A percentile compares a stretch with the other conserved stretches of the same genome.
Evolutionary conservation across 1,140 invertebrate genomes (phyloP).

Genomic region (Drosophila ananassae): DNA sequence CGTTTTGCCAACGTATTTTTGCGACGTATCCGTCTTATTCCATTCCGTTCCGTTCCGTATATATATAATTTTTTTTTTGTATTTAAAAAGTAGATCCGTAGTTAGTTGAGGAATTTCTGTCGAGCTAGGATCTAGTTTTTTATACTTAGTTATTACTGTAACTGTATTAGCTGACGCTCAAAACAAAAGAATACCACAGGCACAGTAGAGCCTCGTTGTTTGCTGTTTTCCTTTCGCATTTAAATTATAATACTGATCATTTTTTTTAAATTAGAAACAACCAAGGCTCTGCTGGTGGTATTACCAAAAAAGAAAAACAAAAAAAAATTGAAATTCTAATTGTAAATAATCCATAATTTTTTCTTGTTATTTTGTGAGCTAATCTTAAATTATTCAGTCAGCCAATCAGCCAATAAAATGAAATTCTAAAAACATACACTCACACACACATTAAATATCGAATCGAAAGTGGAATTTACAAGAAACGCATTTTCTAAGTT

Average conservation of each 20-base stretch:
- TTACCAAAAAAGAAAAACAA: not conserved
- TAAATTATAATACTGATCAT: too few species aligned
- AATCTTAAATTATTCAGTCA: slow-evolving; percentile 26
- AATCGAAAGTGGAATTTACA: slow-evolving; percentile 36
- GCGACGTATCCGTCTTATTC: slow-evolving; percentile 33
- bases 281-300: not conserved
- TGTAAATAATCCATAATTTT: slow-evolving; percentile 32
- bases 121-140: slow-evolving; percentile 21
- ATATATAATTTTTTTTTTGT: slow-evolving; percentile 20
- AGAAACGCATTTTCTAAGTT: slow-evolving; percentile 53
- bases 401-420: slow-evolving; percentile 27
- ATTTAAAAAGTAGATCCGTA: slow-evolving; percentile 29
- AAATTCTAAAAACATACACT: slow-evolving; percentile 11
- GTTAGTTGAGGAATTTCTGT: slow-evolving; percentile 22
- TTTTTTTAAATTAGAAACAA: not conserved
- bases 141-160: slow-evolving; percentile 35
- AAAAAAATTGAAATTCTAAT: not conserved
- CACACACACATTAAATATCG: slow-evolving; percentile 18
- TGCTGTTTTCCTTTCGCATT: too few species aligned
- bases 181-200: slow-evolving; percentile 2
- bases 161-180: slow-evolving; percentile 36
- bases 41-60: slow-evolving; percentile 27
- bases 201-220: not conserved
- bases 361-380: slow-evolving; percentile 7
- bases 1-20: slow-evolving; percentile 17